phyloP scores from a whole-genome alignment of 2,797 vertebrate genomes.

The Nasua narica region DNA sequence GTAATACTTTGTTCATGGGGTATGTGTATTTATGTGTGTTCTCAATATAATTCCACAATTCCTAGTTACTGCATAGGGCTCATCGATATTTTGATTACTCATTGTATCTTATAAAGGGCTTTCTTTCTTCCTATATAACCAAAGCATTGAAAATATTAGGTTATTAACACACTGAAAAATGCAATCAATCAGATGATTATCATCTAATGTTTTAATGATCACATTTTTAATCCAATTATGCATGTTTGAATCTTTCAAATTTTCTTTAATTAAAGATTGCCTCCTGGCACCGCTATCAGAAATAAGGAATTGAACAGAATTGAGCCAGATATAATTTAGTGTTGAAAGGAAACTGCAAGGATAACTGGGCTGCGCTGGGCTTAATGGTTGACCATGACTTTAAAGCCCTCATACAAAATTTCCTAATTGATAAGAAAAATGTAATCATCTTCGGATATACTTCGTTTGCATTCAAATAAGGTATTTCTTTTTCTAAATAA shows the following conservation, averaged over 20 bases:
- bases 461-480: slow-evolving; percentile 84
- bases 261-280: slow-evolving; percentile 81
- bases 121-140: slow-evolving; percentile 56
- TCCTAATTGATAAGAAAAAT: slow-evolving; percentile 85
- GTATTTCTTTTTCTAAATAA: slow-evolving; percentile 84
- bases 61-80: not conserved
- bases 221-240: slow-evolving; percentile 84
- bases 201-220: slow-evolving; percentile 81
- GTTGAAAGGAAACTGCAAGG: slow-evolving; percentile 38
- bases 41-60: not conserved
- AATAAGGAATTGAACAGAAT: slow-evolving; percentile 78
- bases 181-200: slow-evolving; percentile 80
- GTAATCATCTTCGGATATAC: slow-evolving; percentile 81
- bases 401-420: slow-evolving; percentile 76
- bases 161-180: slow-evolving; percentile 74
- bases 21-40: not conserved
- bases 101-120: slow-evolving; percentile 18
- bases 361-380: not conserved
- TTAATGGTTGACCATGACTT: slow-evolving; percentile 74
- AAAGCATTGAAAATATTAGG: slow-evolving; percentile 69
- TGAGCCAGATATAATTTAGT: slow-evolving; percentile 78
- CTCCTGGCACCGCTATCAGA: slow-evolving; percentile 76
- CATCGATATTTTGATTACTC: not conserved
- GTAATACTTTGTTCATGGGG: not conserved
- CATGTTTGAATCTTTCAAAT: slow-evolving; percentile 80